A percentile compares a stretch with the other conserved stretches of the same genome.
Conservation (phyloP, 2,888 invertebrate species). For the Carabus problematicus region DNA sequence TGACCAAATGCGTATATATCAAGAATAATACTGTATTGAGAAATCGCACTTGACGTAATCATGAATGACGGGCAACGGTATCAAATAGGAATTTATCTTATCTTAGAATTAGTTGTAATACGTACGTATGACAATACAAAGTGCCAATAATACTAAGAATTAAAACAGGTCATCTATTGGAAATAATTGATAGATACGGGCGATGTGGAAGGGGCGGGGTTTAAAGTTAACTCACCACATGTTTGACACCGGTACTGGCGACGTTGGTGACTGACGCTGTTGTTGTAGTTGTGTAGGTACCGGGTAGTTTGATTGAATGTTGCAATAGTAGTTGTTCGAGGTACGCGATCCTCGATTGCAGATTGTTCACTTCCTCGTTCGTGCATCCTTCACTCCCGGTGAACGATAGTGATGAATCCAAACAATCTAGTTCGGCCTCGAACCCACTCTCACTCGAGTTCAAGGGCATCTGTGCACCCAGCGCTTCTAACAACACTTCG, state of each 20-base stretch:
- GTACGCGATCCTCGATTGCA: slow-evolving; percentile 56
- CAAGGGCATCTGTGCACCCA: slow-evolving; percentile 57
- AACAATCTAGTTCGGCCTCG: slow-evolving; percentile 57
- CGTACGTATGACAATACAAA: slow-evolving; percentile 25
- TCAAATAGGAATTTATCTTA: slow-evolving; percentile 33
- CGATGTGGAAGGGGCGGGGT: too few relatives aligned
- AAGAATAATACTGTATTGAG: too few relatives aligned
- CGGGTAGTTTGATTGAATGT: slow-evolving; percentile 54
- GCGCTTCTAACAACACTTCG: slow-evolving; percentile 54
- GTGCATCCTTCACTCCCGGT: slow-evolving; percentile 48
- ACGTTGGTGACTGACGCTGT: slow-evolving; percentile 14
- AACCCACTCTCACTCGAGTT: slow-evolving; percentile 58
- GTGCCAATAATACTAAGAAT: slow-evolving; percentile 15
- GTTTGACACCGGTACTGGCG: too few relatives aligned
- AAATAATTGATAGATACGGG: too few relatives aligned
- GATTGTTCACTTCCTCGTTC: slow-evolving; percentile 50
- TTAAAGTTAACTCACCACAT: slow-evolving; percentile 21
- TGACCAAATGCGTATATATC: too few relatives aligned
- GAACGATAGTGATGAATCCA: slow-evolving; percentile 53
- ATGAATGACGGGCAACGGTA: slow-evolving; percentile 22
- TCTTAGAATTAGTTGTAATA: slow-evolving; percentile 23
- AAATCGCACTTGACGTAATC: slow-evolving; percentile 31
- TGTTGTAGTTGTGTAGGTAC: slow-evolving; percentile 18
- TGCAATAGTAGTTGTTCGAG: slow-evolving; percentile 56
- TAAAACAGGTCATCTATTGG: slow-evolving; percentile 2